phyloP scores from a whole-genome alignment of 2,888 invertebrate genomes.

The Epinotia ramella region DNA sequence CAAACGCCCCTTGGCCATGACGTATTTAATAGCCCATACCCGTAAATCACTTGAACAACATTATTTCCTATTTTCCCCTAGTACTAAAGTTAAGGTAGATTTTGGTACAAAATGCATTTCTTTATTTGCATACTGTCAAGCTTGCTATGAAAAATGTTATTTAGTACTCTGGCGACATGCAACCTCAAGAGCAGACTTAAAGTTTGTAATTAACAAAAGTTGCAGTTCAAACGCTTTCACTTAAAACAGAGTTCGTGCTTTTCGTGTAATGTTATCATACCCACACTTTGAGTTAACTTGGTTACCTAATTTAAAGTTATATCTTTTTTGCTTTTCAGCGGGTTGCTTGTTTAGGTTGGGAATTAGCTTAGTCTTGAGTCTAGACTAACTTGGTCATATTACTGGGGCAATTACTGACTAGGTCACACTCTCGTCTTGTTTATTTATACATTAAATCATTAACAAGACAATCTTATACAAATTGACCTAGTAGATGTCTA shows the following conservation, averaged over 20 bases:
- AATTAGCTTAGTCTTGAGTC: background rate
- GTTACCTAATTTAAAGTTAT: conserved; percentile 36
- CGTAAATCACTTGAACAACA: conserved; percentile 44
- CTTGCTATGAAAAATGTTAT: conserved; percentile 26
- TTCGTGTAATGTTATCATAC: conserved; percentile 40
- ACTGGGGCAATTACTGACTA: background rate
- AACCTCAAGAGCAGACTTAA: conserved; percentile 31
- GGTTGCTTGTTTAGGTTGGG: background rate
- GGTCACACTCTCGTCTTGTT: background rate
- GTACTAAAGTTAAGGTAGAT: conserved; percentile 19
- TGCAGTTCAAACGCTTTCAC: conserved; percentile 42
- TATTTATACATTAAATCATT: background rate
- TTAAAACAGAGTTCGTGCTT: conserved; percentile 32
- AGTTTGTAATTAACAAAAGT: conserved; percentile 44
- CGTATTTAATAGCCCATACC: conserved; percentile 33
- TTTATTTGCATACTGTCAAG: conserved; percentile 40
- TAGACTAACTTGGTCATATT: background rate
- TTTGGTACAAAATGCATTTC: conserved; percentile 31
- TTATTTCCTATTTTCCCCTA: conserved; percentile 34
- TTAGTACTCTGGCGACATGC: conserved; percentile 32
- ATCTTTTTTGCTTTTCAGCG: conserved; percentile 23
- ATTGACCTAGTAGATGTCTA: too few species aligned
- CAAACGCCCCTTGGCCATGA: conserved; percentile 24
- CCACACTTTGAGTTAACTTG: conserved; percentile 22
- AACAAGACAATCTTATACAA: too few species aligned